Conservation (phyloP, 2,797 vertebrate genomes). For the Lepilemur ruficaudatus region DNA sequence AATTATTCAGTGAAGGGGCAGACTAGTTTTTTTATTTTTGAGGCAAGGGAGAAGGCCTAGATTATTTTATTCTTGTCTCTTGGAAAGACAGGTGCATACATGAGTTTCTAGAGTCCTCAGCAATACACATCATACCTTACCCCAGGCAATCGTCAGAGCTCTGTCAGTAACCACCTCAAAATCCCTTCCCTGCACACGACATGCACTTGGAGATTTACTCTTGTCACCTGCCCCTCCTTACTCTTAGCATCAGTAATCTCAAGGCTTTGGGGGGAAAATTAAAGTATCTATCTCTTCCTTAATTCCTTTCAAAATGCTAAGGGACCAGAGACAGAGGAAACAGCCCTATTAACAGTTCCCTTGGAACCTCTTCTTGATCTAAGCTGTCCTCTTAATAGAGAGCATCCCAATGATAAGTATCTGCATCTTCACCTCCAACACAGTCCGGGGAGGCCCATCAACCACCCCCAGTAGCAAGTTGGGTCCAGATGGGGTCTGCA, state of each 20-base stretch:
- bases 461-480: not conserved
- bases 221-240: not conserved
- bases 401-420: not conserved
- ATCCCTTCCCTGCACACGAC: not conserved
- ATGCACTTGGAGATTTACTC: not conserved
- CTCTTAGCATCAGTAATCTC: not conserved
- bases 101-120: not conserved
- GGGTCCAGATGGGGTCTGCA: not conserved
- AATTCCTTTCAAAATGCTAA: slow-evolving; percentile 48
- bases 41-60: not conserved
- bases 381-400: not conserved
- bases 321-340: slow-evolving; percentile 3
- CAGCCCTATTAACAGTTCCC: not conserved
- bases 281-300: slow-evolving; percentile 28
- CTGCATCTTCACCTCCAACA: not conserved
- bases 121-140: not conserved
- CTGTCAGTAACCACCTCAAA: not conserved
- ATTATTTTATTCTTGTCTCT: not conserved
- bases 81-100: not conserved
- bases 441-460: not conserved
- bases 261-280: not conserved
- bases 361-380: slow-evolving; percentile 1
- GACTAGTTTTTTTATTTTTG: not conserved
- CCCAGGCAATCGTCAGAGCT: not conserved
- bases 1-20: not conserved